Evolutionary conservation across 37 sponge, comb jelly and placozoan genomes (phyloP).

Genomic region (Halichondria panicea): DNA sequence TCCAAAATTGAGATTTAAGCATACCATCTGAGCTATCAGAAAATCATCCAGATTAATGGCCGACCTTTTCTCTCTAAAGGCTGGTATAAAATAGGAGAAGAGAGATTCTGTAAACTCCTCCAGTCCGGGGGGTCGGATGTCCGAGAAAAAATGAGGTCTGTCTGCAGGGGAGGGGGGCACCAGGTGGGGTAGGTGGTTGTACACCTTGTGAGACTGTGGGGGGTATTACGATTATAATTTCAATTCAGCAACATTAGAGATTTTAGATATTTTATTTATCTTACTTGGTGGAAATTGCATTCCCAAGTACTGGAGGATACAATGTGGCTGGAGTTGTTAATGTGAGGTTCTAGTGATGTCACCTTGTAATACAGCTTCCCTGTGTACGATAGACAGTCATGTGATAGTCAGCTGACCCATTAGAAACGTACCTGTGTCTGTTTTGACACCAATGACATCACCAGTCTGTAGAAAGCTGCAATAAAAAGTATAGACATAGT

Average conservation of each 20-base stretch:
- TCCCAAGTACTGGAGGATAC: not conserved
- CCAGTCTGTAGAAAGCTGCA: conserved; percentile 4
- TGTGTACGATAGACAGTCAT: no score
- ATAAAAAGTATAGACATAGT: no score
- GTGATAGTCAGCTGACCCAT: not conserved
- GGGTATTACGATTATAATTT: not conserved
- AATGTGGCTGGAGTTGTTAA: not conserved
- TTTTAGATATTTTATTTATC: not conserved
- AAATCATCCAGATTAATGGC: no score
- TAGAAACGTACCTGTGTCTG: conserved; percentile 2
- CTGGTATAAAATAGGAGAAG: conserved; percentile 49
- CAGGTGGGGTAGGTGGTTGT: conserved; percentile 17
- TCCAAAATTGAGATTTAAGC: no score
- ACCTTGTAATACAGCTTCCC: not conserved
- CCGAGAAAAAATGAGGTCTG: conserved; percentile 28
- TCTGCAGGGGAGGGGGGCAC: conserved; percentile 23
- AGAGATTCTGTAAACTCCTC: conserved; percentile 29
- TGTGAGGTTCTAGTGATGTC: not conserved
- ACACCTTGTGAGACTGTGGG: not conserved
- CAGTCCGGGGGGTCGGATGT: conserved; percentile 52
- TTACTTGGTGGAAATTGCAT: not conserved
- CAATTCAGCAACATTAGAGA: not conserved
- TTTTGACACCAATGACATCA: conserved; percentile 16
- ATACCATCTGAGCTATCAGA: no score
- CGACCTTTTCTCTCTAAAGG: conserved; percentile 4